Base-by-base conservation (phyloP, 2,888 invertebrate genomes). In the Phaonia tiefii region DNA sequence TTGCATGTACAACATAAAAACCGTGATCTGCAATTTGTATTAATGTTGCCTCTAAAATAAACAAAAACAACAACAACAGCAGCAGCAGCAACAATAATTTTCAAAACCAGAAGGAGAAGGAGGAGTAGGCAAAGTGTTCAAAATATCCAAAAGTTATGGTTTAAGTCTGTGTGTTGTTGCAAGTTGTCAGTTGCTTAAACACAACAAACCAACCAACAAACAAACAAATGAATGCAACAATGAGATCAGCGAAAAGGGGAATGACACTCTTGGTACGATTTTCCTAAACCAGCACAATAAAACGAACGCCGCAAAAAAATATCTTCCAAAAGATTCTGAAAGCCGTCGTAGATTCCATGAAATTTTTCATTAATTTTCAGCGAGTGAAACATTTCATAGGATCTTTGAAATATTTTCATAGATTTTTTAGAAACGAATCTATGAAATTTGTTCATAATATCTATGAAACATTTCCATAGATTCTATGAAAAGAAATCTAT, bases 21-120 rank as follows among this genome's bases (percentile, higher is more conserved):
- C 90, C 90, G 90, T 90, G 90, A 90, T 90, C 90, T 88, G 87
- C 90, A 90, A 90, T 90, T 90, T 90, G 90, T 90, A 89, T 77
- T 71, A 75, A 83, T 67, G 80, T 80, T 75, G 56, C 37, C 67
- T 69, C 39, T 69, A 54, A 67, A 72, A 56, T 42, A 17, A 71
- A 46, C 66, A 79, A 75, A 15, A 75, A 70, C 13, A 76, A 67
- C 37, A 79, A 49, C 44, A 51, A 67, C 22, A 22, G 31, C 11
- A 8, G 31, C 22, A 22, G 31, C 11, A 8, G 31, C 31, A 31
- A 31, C 31, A 31, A 31, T 31, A 31, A 31, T 31, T 31, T 31
- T 8, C 31, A 31, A 31, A 31, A 31, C 4, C 22, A 60, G 56
- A 11, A 13, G n/a, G n/a, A n/a, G n/a, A n/a, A n/a, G n/a, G n/a